Evolutionary conservation across 2,113 vertebrate species (phyloP).

Genomic region (Lophotis ruficrista): DNA sequence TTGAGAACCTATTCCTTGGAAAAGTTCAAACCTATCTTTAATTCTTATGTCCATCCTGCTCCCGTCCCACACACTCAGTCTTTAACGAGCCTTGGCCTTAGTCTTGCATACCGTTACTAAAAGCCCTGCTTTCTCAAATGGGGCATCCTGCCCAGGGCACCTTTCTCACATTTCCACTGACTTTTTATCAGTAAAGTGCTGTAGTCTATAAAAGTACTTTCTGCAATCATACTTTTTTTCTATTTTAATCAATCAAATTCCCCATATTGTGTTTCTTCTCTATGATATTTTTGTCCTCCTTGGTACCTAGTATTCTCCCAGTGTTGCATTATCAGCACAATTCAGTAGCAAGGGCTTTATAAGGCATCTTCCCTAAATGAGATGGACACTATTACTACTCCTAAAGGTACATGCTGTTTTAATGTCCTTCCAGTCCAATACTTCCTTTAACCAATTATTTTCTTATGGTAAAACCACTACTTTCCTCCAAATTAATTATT

Average conservation of each 20-base stretch:
- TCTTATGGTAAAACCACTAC: not conserved
- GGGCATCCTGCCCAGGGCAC: not conserved
- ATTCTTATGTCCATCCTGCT: not conserved
- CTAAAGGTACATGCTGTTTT: not conserved
- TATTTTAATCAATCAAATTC: not conserved
- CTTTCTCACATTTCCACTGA: not conserved
- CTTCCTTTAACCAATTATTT: not conserved
- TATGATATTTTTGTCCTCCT: not conserved
- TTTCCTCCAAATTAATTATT: not conserved
- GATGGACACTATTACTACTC: not conserved
- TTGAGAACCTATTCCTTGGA: not conserved
- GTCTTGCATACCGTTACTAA: not conserved
- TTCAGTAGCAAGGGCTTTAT: not conserved
- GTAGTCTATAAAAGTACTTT: not conserved
- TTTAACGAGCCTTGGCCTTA: not conserved
- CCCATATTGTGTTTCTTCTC: not conserved
- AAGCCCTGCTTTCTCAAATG: not conserved
- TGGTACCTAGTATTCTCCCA: not conserved
- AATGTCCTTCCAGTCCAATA: not conserved
- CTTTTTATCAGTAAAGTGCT: not conserved
- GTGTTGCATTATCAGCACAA: not conserved
- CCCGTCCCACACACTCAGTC: not conserved
- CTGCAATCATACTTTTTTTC: not conserved
- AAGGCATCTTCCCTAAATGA: not conserved
- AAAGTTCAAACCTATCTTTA: not conserved